Evolutionary conservation across 2,797 vertebrate species (phyloP).

Genomic region (Macrochelys suwanniensis): DNA sequence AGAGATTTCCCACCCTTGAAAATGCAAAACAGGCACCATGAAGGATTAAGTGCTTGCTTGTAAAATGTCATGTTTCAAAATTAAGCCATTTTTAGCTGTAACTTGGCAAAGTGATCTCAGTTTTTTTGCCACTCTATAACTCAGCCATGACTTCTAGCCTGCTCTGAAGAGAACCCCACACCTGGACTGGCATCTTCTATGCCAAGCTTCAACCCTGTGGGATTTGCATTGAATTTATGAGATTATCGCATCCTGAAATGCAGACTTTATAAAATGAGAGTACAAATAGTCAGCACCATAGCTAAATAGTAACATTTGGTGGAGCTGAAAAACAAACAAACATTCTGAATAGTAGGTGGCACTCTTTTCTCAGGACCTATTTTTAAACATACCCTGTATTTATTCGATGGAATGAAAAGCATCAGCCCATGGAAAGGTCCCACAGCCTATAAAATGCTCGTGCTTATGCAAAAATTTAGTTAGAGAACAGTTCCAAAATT

Average conservation of each 20-base stretch:
- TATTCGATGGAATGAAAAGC: neutral
- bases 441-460: neutral
- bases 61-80: slow-evolving; percentile 46
- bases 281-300: slow-evolving; percentile 44
- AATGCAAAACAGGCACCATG: neutral
- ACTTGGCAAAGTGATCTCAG: slow-evolving; percentile 53
- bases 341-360: neutral
- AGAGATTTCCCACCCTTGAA: neutral
- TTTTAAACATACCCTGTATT: neutral
- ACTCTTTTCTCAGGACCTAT: neutral
- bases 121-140: slow-evolving; percentile 73
- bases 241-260: slow-evolving; percentile 59
- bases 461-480: neutral
- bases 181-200: slow-evolving; percentile 59
- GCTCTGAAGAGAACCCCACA: slow-evolving; percentile 69
- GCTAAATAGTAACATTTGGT: neutral
- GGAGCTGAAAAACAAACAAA: slow-evolving; percentile 31
- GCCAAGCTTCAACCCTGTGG: slow-evolving; percentile 64
- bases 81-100: slow-evolving; percentile 58
- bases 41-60: slow-evolving; percentile 41
- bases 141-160: slow-evolving; percentile 70
- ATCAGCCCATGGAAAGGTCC: neutral
- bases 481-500: neutral
- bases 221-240: slow-evolving; percentile 54
- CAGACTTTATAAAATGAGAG: slow-evolving; percentile 45